Evolutionary conservation across 2,113 vertebrate species (phyloP).

Genomic region (Callipepla squamata): DNA sequence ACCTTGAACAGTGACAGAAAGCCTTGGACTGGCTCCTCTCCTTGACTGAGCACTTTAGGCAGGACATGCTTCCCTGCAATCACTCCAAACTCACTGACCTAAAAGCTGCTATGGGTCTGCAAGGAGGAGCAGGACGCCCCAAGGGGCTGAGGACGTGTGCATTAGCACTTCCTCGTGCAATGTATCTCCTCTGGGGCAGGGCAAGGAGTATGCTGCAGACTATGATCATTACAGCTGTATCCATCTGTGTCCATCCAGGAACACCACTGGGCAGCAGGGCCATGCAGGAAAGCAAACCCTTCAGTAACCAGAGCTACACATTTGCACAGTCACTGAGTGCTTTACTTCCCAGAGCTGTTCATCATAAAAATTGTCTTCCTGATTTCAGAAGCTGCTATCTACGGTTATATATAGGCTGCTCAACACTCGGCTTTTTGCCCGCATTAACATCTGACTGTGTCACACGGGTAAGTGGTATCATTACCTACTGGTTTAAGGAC

Average conservation of each 20-base stretch:
- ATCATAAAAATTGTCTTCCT: not conserved
- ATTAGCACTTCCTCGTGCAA: constrained; percentile 5
- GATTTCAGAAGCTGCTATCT: not conserved
- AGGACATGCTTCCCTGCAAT: not conserved
- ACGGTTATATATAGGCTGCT: not conserved
- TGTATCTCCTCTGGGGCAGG: not conserved
- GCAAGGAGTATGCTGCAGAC: not conserved
- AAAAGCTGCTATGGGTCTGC: not conserved
- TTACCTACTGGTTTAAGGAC: not conserved
- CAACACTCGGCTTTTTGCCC: not conserved
- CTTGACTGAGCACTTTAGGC: not conserved
- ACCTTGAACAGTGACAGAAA: not conserved
- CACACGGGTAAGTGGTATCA: not conserved
- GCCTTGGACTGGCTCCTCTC: not conserved
- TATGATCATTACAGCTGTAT: constrained; percentile 23
- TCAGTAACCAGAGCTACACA: not conserved
- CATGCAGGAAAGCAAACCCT: constrained; percentile 11
- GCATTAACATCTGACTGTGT: not conserved
- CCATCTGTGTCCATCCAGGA: constrained; percentile 7
- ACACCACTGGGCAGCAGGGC: not conserved
- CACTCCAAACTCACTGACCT: not conserved
- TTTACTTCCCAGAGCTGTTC: not conserved
- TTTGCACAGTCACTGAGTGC: not conserved
- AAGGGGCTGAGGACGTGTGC: not conserved
- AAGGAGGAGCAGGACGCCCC: not conserved